These are phyloP conservation scores for Otolemur garnettii DNA, from an alignment of 2,113 vertebrate genomes.

Conservation along the genomic window DNA sequence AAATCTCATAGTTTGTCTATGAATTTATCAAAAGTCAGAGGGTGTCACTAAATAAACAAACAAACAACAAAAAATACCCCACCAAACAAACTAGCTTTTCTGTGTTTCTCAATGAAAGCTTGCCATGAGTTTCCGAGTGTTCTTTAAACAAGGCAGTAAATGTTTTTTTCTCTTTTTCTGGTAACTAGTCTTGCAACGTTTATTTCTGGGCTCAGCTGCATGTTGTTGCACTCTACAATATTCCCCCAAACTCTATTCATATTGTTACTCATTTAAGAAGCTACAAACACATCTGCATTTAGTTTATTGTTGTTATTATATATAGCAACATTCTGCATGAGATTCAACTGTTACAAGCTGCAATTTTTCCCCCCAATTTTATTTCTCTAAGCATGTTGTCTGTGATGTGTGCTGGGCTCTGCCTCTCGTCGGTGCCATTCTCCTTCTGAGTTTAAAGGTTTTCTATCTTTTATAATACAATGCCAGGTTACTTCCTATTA, in stretches of 20 bases:
- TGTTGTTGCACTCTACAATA: conserved; percentile 2
- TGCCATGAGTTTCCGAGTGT: background rate
- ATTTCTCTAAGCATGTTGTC: conserved; percentile 19
- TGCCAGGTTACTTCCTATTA: background rate
- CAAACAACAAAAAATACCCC: too few relatives aligned
- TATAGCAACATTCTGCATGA: background rate
- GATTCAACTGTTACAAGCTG: background rate
- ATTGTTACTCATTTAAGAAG: conserved; percentile 30
- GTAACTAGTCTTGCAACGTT: conserved; percentile 31
- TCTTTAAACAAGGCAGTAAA: conserved; percentile 41
- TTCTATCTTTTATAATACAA: conserved; percentile 35
- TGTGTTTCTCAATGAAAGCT: background rate
- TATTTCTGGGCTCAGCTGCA: conserved; percentile 62
- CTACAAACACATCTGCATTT: conserved; percentile 44
- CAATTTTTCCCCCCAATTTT: background rate
- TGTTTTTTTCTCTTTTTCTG: background rate
- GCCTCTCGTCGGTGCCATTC: background rate
- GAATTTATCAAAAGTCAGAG: background rate
- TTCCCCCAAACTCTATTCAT: conserved; percentile 50
- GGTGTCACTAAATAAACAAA: background rate
- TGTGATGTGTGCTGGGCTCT: background rate
- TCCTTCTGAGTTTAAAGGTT: background rate
- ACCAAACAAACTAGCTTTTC: conserved; percentile 26
- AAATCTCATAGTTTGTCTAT: background rate
- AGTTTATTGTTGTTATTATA: conserved; percentile 38